Conservation (phyloP, 2,888 invertebrate genomes). For the Agriopis leucophaearia region DNA sequence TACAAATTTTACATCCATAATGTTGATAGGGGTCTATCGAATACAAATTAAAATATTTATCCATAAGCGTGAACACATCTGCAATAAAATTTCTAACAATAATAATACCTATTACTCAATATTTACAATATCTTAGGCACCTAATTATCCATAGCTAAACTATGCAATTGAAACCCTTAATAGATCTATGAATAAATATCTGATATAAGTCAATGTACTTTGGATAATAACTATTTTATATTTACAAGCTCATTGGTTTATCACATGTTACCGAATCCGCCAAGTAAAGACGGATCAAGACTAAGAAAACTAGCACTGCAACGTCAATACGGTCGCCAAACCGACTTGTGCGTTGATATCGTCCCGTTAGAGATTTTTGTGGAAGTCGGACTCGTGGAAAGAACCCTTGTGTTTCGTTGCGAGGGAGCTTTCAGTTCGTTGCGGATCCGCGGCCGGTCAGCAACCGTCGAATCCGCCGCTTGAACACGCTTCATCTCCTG, state of each 20-base stretch:
- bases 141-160: constrained; percentile 49
- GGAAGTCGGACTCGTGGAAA: constrained; percentile 82
- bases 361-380: constrained; percentile 86
- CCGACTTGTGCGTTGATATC: constrained; percentile 88
- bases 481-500: constrained; percentile 85
- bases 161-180: constrained; percentile 59
- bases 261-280: constrained; percentile 79
- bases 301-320: constrained; percentile 59
- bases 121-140: constrained; percentile 55
- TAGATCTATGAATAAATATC: constrained; percentile 76
- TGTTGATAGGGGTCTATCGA: constrained; percentile 43
- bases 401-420: constrained; percentile 78
- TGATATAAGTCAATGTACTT: constrained; percentile 68
- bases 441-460: constrained; percentile 75
- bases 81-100: constrained; percentile 71
- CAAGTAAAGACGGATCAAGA: constrained; percentile 56
- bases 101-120: constrained; percentile 56
- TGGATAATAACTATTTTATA: constrained; percentile 74
- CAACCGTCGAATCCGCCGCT: constrained; percentile 87
- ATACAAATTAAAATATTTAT: constrained; percentile 55
- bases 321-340: constrained; percentile 91
- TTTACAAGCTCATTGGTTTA: constrained; percentile 85
- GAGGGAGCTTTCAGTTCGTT: constrained; percentile 88
- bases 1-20: constrained; percentile 40
- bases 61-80: constrained; percentile 78